Percentiles rank a stretch among this genome's conserved stretches.
Evolutionary conservation across 2,888 invertebrate species (phyloP).

Genomic region (Diachrysia chrysitis): DNA sequence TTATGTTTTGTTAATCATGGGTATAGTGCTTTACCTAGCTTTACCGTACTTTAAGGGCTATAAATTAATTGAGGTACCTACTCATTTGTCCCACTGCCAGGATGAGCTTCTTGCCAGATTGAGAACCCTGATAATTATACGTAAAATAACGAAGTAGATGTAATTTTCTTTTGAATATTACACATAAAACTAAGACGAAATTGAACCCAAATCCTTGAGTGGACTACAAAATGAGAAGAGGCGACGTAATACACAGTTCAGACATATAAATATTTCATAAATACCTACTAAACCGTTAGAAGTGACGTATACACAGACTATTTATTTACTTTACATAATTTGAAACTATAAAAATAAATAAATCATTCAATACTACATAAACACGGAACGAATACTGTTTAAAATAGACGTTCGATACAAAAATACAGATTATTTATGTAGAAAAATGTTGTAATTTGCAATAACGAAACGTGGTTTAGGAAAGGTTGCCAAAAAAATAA

Average conservation of each 20-base stretch:
- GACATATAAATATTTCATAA: not conserved
- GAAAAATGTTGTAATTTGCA: slow-evolving; percentile 41
- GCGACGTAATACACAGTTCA: not conserved
- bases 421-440: slow-evolving; percentile 33
- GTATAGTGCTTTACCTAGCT: no score
- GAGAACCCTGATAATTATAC: no score
- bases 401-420: slow-evolving; percentile 33
- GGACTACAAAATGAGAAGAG: not conserved
- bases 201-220: not conserved
- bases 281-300: not conserved
- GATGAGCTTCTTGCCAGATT: no score
- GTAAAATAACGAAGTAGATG: no score
- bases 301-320: not conserved
- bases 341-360: slow-evolving; percentile 19
- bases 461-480: slow-evolving; percentile 31
- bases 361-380: slow-evolving; percentile 25
- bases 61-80: no score
- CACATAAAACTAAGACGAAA: no score
- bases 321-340: slow-evolving; percentile 2
- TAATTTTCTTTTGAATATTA: no score
- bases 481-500: slow-evolving; percentile 63
- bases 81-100: no score
- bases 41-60: no score
- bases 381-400: slow-evolving; percentile 8
- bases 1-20: no score